These are phyloP conservation scores for Odontophorus gujanensis DNA, from an alignment of 2,113 vertebrate genomes.

Conservation along the genomic window DNA sequence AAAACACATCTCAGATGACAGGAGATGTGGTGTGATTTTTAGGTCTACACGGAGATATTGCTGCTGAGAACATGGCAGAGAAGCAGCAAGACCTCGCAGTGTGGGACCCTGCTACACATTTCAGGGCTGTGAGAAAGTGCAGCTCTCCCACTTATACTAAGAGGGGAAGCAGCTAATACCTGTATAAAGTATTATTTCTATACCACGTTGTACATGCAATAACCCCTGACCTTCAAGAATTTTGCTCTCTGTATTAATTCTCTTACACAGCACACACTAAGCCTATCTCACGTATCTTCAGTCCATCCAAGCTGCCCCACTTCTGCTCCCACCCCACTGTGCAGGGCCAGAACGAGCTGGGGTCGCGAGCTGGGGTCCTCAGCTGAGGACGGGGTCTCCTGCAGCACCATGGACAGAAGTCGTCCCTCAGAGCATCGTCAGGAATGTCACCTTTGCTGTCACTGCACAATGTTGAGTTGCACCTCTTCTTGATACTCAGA, in stretches of 20 bases:
- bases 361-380: too few species aligned
- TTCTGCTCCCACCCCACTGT: neutral
- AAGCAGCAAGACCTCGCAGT: too few species aligned
- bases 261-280: neutral
- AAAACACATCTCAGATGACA: too few species aligned
- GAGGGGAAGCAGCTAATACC: neutral
- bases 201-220: neutral
- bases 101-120: too few species aligned
- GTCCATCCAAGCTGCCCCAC: neutral
- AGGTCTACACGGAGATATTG: too few species aligned
- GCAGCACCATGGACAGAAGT: accelerated
- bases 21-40: too few species aligned
- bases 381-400: accelerated
- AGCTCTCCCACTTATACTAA: neutral
- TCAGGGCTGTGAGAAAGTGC: too few species aligned
- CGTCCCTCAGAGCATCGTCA: accelerated
- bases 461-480: neutral
- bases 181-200: neutral
- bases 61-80: too few species aligned
- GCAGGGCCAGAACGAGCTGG: accelerated
- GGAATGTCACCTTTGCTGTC: neutral
- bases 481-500: neutral
- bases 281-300: neutral
- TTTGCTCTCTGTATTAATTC: neutral
- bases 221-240: neutral